phyloP scores from a whole-genome alignment of 2,888 invertebrate species.

The Himalopsyche kuldschensis region DNA sequence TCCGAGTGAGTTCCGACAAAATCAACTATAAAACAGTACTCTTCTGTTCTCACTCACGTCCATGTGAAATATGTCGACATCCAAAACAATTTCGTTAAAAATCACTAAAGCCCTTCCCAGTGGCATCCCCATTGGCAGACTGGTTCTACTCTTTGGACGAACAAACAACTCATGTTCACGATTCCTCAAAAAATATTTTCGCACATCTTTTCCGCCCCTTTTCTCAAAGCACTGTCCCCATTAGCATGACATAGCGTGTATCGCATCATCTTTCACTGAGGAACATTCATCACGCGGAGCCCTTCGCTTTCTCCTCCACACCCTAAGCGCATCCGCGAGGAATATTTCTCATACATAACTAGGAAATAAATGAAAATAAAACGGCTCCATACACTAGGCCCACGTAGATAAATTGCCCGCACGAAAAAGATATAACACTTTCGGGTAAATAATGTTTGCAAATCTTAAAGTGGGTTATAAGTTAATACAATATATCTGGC shows the following conservation, averaged over 20 bases:
- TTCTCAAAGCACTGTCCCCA: background rate
- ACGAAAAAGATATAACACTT: background rate
- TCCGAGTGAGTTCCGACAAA: too few species aligned
- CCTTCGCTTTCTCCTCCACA: background rate
- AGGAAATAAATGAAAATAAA: background rate
- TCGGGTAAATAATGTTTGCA: background rate
- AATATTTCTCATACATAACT: background rate
- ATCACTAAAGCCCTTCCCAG: too few species aligned
- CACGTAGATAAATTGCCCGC: background rate
- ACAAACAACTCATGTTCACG: background rate
- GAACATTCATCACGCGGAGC: constrained; percentile 1
- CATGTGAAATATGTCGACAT: too few species aligned
- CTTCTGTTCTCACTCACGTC: too few species aligned
- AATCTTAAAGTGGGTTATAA: background rate
- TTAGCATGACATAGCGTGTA: constrained; percentile 16
- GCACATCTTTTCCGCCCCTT: background rate
- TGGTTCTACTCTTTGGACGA: too few species aligned
- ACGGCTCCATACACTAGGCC: background rate
- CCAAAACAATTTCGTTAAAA: too few species aligned
- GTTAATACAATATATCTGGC: background rate
- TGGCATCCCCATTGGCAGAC: too few species aligned
- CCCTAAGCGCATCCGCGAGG: background rate
- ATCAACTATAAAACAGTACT: too few species aligned
- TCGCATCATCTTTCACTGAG: constrained; percentile 2
- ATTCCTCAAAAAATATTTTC: too few species aligned